Conservation (phyloP, 2,888 invertebrate species). For the Branchellion lobata region DNA sequence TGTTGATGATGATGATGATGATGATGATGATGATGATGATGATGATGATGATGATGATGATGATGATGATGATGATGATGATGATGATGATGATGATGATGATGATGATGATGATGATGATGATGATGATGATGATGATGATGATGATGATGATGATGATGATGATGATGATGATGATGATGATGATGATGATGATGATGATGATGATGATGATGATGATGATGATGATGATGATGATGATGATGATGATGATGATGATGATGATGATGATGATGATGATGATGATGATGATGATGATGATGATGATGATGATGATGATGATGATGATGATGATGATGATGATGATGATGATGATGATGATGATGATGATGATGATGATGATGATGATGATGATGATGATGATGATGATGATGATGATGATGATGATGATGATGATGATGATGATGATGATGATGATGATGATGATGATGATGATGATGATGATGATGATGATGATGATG, state of each 20-base stretch:
- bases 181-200: constrained; percentile 50
- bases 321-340: constrained; percentile 46
- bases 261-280: constrained; percentile 46
- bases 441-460: constrained; percentile 51
- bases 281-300: constrained; percentile 49
- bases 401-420: constrained; percentile 50
- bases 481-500: constrained; percentile 49
- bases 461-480: constrained; percentile 46
- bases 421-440: constrained; percentile 46
- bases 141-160: constrained; percentile 51
- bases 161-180: constrained; percentile 46
- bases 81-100: constrained; percentile 50
- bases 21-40: constrained; percentile 50
- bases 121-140: constrained; percentile 47
- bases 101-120: constrained; percentile 51
- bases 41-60: constrained; percentile 51
- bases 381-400: constrained; percentile 49
- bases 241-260: constrained; percentile 51
- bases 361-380: constrained; percentile 46
- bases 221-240: constrained; percentile 47
- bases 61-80: constrained; percentile 49
- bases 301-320: constrained; percentile 49
- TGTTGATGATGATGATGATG: constrained; percentile 50
- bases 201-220: constrained; percentile 49
- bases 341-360: constrained; percentile 51